Conservation (phyloP, 2,797 vertebrate species). For the Carcharodon carcharias region DNA sequence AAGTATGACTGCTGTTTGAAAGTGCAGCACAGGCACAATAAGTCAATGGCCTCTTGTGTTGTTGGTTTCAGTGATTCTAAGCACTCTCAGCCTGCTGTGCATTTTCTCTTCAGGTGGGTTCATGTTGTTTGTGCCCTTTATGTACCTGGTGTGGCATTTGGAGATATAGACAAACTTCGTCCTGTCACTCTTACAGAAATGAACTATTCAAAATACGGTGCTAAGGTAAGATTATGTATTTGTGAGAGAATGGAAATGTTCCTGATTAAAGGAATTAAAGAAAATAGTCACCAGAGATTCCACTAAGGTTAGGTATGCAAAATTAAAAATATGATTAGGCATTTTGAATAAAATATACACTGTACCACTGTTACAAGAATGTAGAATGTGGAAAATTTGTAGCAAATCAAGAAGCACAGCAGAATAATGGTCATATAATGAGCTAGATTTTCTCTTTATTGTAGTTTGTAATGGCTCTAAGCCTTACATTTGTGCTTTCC, state of each 20-base stretch:
- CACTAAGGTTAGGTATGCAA: background rate
- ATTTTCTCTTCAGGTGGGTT: slow-evolving; percentile 73
- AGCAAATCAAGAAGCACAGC: background rate
- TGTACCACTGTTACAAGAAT: background rate
- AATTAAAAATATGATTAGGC: background rate
- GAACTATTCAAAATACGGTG: slow-evolving; percentile 97
- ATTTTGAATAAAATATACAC: background rate
- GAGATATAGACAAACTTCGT: slow-evolving; percentile 93
- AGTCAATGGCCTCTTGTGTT: background rate
- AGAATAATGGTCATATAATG: background rate
- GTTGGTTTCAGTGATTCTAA: background rate
- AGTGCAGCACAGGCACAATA: background rate
- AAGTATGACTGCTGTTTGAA: background rate
- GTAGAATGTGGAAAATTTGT: background rate
- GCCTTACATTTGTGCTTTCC: background rate
- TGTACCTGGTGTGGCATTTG: slow-evolving; percentile 97
- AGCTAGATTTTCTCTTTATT: background rate
- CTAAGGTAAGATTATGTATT: slow-evolving; percentile 71
- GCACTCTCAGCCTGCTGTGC: background rate
- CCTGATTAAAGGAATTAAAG: too few relatives aligned
- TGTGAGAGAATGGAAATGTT: background rate
- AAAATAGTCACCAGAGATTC: background rate
- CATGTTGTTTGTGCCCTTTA: slow-evolving; percentile 98
- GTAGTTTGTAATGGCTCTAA: background rate
- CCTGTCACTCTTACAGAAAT: slow-evolving; percentile 97